Percentiles rank a stretch among this genome's conserved stretches.
Evolutionary conservation across 1,140 invertebrate species (phyloP).

Genomic region (Hyphantria cunea): DNA sequence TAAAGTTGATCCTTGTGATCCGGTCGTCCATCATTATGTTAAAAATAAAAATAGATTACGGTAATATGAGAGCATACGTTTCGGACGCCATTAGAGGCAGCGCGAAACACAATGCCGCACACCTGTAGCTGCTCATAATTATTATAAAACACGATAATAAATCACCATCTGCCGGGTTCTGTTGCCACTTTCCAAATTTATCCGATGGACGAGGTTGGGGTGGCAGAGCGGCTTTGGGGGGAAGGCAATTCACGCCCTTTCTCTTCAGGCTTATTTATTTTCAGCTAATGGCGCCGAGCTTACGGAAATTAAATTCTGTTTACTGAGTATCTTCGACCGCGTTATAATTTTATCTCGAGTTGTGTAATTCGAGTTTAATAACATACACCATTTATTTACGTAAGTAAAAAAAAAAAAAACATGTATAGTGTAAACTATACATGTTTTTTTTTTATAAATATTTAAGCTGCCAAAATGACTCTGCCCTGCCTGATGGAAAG

Average conservation of each 20-base stretch:
- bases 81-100: constrained; percentile 36
- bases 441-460: no score
- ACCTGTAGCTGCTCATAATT: constrained; percentile 57
- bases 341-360: constrained; percentile 45
- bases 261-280: constrained; percentile 65
- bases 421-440: no score
- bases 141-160: constrained; percentile 77
- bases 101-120: constrained; percentile 51
- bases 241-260: constrained; percentile 61
- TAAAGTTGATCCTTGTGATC: constrained; percentile 20
- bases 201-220: constrained; percentile 37
- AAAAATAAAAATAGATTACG: constrained; percentile 42
- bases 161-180: constrained; percentile 72
- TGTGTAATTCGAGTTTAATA: constrained; percentile 37
- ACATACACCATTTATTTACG: constrained; percentile 18
- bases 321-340: constrained; percentile 41
- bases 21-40: constrained; percentile 41
- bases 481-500: no score
- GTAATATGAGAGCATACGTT: constrained; percentile 42
- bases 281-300: constrained; percentile 55
- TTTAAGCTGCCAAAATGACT: no score
- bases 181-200: constrained; percentile 71
- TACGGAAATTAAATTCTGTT: constrained; percentile 66
- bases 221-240: constrained; percentile 25
- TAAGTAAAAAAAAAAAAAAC: no score